Conservation (phyloP, 2,113 vertebrate genomes). For the Gila orcuttii region DNA sequence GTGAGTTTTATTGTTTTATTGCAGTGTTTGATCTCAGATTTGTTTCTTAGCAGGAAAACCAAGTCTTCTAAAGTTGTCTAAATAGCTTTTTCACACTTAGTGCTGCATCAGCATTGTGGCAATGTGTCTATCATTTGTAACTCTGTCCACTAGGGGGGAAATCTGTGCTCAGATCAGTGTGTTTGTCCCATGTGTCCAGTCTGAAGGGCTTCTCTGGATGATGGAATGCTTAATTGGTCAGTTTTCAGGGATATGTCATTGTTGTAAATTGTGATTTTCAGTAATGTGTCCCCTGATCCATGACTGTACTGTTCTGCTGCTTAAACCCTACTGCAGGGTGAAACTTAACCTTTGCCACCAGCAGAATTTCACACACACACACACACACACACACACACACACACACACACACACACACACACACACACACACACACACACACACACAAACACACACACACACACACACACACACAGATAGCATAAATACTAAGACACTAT, state of each 20-base stretch:
- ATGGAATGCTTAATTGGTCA: conserved; percentile 75
- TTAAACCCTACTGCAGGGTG: background rate
- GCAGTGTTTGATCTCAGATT: too few relatives aligned
- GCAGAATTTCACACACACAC: conserved; percentile 5
- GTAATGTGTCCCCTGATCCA: background rate
- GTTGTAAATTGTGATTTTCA: conserved; percentile 66
- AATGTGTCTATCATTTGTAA: conserved; percentile 46
- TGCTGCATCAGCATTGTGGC: conserved; percentile 27
- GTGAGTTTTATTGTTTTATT: too few relatives aligned
- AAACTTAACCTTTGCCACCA: background rate
- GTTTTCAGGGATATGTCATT: conserved; percentile 68
- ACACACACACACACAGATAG: too few relatives aligned
- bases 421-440: background rate
- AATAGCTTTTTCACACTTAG: background rate
- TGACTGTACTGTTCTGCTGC: background rate
- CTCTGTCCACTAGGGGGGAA: conserved; percentile 74
- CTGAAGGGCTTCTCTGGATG: conserved; percentile 65
- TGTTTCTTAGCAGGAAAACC: too few relatives aligned
- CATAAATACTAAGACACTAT: too few relatives aligned
- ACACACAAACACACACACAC: background rate
- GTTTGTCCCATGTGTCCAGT: conserved; percentile 17
- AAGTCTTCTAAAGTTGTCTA: background rate
- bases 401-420: too few relatives aligned
- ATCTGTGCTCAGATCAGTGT: conserved; percentile 67
- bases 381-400: conserved; percentile 1